A percentile compares a stretch with the other conserved stretches of the same genome.
These are phyloP conservation scores for Lasiommata megera DNA, from an alignment of 2,888 invertebrate species.

Conservation along the genomic window DNA sequence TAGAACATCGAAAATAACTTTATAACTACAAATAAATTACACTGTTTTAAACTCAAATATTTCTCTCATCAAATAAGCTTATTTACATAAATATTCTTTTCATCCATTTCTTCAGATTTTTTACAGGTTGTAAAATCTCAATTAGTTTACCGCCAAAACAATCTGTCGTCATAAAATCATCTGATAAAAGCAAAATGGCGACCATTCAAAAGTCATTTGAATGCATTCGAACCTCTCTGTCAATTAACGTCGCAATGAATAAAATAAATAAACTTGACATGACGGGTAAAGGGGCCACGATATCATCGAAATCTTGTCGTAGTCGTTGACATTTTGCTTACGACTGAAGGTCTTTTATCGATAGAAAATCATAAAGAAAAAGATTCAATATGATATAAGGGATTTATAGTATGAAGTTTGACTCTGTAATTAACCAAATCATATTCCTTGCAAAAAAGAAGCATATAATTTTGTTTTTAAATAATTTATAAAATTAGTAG, in stretches of 20 bases:
- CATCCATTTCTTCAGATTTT: slow-evolving; percentile 23
- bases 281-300: slow-evolving; percentile 15
- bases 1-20: slow-evolving; percentile 6
- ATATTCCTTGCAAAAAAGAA: no score
- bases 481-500: no score
- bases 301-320: slow-evolving; percentile 21
- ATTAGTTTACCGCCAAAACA: slow-evolving; percentile 33
- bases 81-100: slow-evolving; percentile 30
- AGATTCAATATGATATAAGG: background rate
- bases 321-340: slow-evolving; percentile 7
- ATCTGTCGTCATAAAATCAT: slow-evolving; percentile 36
- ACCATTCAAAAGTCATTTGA: slow-evolving; percentile 30
- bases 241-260: slow-evolving; percentile 44
- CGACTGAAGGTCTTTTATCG: slow-evolving; percentile 2
- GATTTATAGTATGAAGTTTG: no score
- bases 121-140: slow-evolving; percentile 5
- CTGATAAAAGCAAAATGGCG: slow-evolving; percentile 38
- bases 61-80: slow-evolving; percentile 4
- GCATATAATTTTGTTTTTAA: no score
- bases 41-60: slow-evolving; percentile 2
- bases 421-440: background rate
- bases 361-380: background rate
- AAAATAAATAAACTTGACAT: slow-evolving; percentile 40
- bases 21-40: slow-evolving; percentile 17
- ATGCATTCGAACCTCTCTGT: slow-evolving; percentile 36